Conservation (phyloP, 2,797 vertebrate species). For the Hylomyscus alleni region DNA sequence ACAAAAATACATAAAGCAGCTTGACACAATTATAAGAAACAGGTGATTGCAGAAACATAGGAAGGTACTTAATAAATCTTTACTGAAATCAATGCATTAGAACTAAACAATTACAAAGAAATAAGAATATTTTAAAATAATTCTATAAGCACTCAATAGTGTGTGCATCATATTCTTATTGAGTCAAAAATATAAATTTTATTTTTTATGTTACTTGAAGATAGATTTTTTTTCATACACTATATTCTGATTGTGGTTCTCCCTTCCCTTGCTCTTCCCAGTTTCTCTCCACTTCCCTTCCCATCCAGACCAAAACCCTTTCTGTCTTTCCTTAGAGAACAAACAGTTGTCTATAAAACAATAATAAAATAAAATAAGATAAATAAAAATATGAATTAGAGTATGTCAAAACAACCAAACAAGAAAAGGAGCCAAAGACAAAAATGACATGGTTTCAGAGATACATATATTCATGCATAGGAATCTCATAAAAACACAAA, state of each 20-base stretch:
- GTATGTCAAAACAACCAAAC: neutral
- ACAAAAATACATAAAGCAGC: neutral
- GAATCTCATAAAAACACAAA: neutral
- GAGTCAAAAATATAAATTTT: neutral
- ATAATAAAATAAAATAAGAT: neutral
- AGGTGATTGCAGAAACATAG: neutral
- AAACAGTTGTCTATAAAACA: neutral
- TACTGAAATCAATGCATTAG: neutral
- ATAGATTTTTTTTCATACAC: neutral
- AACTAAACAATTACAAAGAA: neutral
- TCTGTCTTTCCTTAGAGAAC: neutral
- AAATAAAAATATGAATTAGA: neutral
- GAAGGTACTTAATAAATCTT: neutral
- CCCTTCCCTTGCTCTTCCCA: neutral
- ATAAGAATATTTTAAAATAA: neutral
- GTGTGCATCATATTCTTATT: neutral
- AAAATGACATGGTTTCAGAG: neutral
- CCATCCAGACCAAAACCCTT: neutral
- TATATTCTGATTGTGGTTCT: neutral
- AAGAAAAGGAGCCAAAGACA: neutral
- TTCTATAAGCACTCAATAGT: neutral
- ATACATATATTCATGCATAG: neutral
- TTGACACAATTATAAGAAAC: neutral
- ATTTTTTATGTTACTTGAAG: neutral
- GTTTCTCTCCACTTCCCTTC: neutral